These are phyloP conservation scores for Hucho hucho DNA, from an alignment of 2,113 vertebrate species.

Conservation along the genomic window DNA sequence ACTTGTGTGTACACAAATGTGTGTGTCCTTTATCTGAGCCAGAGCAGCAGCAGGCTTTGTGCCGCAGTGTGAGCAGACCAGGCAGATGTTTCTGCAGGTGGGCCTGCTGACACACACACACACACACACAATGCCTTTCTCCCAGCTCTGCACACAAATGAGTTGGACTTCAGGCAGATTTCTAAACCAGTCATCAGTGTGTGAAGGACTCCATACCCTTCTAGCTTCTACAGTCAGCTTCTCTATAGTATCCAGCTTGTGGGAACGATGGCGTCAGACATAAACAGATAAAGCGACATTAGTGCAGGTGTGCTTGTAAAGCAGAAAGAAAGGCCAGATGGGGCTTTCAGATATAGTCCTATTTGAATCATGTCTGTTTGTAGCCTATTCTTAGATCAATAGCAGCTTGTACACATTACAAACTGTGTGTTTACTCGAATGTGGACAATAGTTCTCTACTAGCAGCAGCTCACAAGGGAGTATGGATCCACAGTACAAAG, in stretches of 20 bases:
- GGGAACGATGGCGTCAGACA: neutral
- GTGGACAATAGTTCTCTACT: neutral
- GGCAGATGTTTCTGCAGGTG: conserved; percentile 76
- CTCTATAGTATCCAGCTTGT: neutral
- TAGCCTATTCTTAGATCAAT: too few species aligned
- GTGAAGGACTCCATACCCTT: conserved; percentile 60
- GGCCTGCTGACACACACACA: conserved; percentile 52
- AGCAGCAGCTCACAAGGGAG: neutral
- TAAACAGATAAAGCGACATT: too few species aligned
- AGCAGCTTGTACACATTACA: too few species aligned
- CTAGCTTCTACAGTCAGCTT: conserved; percentile 33
- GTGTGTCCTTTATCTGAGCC: neutral
- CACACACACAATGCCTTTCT: conserved; percentile 45
- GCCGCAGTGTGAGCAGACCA: conserved; percentile 24
- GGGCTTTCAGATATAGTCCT: too few species aligned
- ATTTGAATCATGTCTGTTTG: too few species aligned
- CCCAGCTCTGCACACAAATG: conserved; percentile 60
- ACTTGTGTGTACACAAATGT: neutral
- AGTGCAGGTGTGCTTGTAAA: too few species aligned
- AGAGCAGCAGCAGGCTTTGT: conserved; percentile 16
- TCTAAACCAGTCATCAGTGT: conserved; percentile 36
- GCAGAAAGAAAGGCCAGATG: too few species aligned
- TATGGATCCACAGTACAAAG: conserved; percentile 28
- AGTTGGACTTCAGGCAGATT: conserved; percentile 45
- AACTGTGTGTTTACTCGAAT: neutral